Conservation (phyloP, 2,113 vertebrate species). For the Enhydra lutris region DNA sequence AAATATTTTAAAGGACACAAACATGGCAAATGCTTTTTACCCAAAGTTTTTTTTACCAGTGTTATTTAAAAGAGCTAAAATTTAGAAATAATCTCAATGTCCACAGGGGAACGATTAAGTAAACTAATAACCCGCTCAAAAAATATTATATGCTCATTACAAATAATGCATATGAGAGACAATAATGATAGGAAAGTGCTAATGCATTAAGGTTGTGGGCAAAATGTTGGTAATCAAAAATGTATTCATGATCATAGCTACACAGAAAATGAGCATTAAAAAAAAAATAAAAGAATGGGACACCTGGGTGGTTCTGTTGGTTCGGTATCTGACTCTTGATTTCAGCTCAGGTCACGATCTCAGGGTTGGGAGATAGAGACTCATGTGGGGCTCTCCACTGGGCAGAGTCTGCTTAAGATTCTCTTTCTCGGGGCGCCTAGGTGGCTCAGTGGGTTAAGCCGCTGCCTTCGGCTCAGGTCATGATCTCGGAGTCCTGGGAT, state of each 20-base stretch:
- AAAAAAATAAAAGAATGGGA: background rate
- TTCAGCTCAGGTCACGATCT: background rate
- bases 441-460: too few relatives aligned
- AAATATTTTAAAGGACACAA: background rate
- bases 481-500: too few relatives aligned
- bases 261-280: background rate
- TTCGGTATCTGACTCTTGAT: background rate
- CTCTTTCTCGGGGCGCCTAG: too few relatives aligned
- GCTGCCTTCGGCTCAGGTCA: too few relatives aligned
- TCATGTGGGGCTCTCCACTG: background rate
- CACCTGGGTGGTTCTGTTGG: background rate
- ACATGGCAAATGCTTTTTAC: background rate
- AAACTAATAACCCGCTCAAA: conserved; percentile 5
- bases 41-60: background rate
- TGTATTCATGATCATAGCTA: background rate
- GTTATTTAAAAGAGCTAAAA: background rate
- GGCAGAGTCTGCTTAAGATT: background rate
- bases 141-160: background rate
- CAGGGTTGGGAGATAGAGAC: background rate
- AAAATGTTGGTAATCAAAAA: background rate
- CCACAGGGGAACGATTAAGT: background rate
- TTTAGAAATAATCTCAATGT: background rate
- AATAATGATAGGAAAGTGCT: background rate
- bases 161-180: background rate
- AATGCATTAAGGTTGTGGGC: background rate